Conservation (phyloP, 1,140 invertebrate species). For the Triops longicaudatus region DNA sequence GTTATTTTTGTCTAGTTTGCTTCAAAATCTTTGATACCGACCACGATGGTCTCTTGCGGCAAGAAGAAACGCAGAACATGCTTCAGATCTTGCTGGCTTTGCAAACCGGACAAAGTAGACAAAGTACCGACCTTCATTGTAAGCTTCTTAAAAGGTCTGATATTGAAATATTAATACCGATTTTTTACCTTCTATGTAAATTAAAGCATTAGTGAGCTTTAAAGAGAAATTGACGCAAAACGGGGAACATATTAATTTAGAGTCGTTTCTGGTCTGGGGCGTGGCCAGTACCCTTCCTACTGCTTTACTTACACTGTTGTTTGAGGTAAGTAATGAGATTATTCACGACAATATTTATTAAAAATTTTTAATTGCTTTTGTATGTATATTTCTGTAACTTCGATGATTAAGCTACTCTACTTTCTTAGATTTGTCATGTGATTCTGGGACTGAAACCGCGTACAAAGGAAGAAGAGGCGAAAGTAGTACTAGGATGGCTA, state of each 20-base stretch:
- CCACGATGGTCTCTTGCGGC: slow-evolving; percentile 61
- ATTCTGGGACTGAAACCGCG: slow-evolving; percentile 74
- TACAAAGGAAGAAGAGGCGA: slow-evolving; percentile 65
- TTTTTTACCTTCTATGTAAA: background rate
- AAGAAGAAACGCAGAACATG: slow-evolving; percentile 46
- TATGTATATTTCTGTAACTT: no score
- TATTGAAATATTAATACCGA: background rate
- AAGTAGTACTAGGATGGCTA: slow-evolving; percentile 71
- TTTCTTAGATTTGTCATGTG: slow-evolving; percentile 66
- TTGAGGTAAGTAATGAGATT: slow-evolving; percentile 14
- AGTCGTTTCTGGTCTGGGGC: slow-evolving; percentile 78
- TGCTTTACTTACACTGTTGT: background rate
- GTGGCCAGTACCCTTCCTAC: slow-evolving; percentile 44
- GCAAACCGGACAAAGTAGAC: background rate
- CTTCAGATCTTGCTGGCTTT: background rate
- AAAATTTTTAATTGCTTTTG: no score
- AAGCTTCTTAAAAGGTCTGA: background rate
- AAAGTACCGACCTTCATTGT: background rate
- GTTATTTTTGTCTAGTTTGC: no score
- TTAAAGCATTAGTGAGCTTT: background rate
- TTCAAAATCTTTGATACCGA: slow-evolving; percentile 84
- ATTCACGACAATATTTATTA: slow-evolving; percentile 2
- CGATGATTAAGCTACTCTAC: no score
- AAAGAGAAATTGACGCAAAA: slow-evolving; percentile 31
- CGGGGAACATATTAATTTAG: slow-evolving; percentile 48